phyloP scores from a whole-genome alignment of 2,888 invertebrate species.

The Cacoxenus indagator region DNA sequence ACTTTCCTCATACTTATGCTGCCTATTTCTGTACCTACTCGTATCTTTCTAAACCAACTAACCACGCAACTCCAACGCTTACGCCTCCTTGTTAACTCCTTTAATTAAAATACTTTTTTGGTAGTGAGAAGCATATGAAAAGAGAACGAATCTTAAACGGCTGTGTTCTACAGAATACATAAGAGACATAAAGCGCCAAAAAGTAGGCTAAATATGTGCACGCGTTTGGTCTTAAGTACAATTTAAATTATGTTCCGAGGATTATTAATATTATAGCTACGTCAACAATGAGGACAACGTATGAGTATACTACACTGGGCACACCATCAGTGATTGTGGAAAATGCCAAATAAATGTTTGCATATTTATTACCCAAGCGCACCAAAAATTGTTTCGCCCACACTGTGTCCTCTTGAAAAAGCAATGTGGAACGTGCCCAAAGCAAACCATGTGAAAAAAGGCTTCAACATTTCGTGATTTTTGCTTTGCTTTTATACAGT shows the following conservation, averaged over 20 bases:
- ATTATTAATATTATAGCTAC: slow-evolving; percentile 11
- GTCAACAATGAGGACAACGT: not conserved
- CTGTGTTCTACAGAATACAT: too few relatives aligned
- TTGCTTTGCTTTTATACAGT: not conserved
- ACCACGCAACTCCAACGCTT: too few relatives aligned
- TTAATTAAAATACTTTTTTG: too few relatives aligned
- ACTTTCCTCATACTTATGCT: too few relatives aligned
- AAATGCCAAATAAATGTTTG: slow-evolving; percentile 12
- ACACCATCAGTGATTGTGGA: not conserved
- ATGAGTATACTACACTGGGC: not conserved
- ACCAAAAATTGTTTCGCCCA: not conserved
- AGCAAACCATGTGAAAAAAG: not conserved
- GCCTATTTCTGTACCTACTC: too few relatives aligned
- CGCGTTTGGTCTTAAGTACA: not conserved
- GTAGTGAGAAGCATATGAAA: too few relatives aligned
- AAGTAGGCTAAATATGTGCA: not conserved
- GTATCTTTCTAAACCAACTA: too few relatives aligned
- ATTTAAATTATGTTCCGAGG: slow-evolving; percentile 14
- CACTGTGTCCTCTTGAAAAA: slow-evolving; percentile 2
- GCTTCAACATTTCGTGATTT: not conserved
- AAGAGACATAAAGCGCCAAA: not conserved
- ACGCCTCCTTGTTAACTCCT: too few relatives aligned
- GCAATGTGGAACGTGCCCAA: not conserved
- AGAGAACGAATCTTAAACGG: too few relatives aligned
- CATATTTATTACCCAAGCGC: slow-evolving; percentile 11